Percentiles rank a stretch among this genome's conserved stretches.
These are phyloP conservation scores for Agelas oroides DNA, from an alignment of 37 sponge, comb jelly and placozoan genomes.

Conservation along the genomic window DNA sequence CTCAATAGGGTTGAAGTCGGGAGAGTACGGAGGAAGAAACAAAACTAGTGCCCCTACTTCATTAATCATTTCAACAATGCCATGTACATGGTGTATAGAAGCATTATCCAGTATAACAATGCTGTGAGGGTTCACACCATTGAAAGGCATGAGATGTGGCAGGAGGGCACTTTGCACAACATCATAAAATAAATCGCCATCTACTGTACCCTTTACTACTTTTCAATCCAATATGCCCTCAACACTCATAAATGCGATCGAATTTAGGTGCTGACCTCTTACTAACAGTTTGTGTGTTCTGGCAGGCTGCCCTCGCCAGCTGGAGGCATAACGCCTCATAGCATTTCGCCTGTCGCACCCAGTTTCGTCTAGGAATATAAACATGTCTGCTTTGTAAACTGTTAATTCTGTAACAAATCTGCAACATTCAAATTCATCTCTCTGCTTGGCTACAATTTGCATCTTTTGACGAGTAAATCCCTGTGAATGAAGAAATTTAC, in stretches of 20 bases:
- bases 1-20: slow-evolving; percentile 48
- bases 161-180: slow-evolving; percentile 19
- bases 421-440: not conserved
- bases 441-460: not conserved
- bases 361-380: slow-evolving; percentile 25
- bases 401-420: not conserved
- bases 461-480: not conserved
- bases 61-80: slow-evolving; percentile 20
- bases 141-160: slow-evolving; percentile 42
- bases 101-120: slow-evolving; percentile 53
- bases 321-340: not conserved
- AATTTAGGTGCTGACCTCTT: not conserved
- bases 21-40: slow-evolving; percentile 46
- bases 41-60: slow-evolving; percentile 40
- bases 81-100: slow-evolving; percentile 42
- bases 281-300: too few species aligned
- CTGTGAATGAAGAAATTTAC: not conserved
- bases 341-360: slow-evolving; percentile 17
- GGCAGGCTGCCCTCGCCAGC: slow-evolving; percentile 7
- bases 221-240: slow-evolving; percentile 31
- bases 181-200: slow-evolving; percentile 42
- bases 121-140: slow-evolving; percentile 35
- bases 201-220: slow-evolving; percentile 6
- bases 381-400: not conserved
- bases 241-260: not conserved